Conservation (phyloP, 2,888 invertebrate species). For the Sesamia inferens region DNA sequence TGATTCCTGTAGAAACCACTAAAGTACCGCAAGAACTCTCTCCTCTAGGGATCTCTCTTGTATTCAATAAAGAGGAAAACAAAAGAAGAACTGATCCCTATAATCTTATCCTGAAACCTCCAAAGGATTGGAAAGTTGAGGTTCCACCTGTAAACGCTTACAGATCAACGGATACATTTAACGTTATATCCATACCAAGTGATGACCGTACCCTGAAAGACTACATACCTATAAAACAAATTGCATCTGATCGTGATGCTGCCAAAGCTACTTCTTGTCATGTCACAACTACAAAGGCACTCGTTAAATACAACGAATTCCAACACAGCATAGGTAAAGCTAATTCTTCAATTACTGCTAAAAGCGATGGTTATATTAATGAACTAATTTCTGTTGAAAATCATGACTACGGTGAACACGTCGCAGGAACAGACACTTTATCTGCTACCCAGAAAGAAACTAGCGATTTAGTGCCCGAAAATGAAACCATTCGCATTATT, state of each 20-base stretch:
- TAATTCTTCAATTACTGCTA: conserved; percentile 1
- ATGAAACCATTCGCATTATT: background rate
- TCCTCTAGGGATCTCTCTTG: conserved; percentile 66
- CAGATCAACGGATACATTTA: conserved; percentile 14
- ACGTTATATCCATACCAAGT: background rate
- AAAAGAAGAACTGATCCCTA: conserved; percentile 46
- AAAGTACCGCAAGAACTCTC: conserved; percentile 23
- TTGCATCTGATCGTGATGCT: background rate
- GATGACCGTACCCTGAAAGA: background rate
- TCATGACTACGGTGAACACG: background rate
- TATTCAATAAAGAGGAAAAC: conserved; percentile 70
- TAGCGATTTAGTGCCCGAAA: background rate
- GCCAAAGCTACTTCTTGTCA: conserved; percentile 10
- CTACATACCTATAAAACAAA: background rate
- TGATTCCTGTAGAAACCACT: conserved; percentile 43
- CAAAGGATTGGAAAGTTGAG: conserved; percentile 12
- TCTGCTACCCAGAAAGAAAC: background rate
- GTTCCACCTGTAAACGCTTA: background rate
- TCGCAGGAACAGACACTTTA: background rate
- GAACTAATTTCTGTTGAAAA: conserved; percentile 2
- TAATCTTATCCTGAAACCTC: conserved; percentile 30
- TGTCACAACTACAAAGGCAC: background rate
- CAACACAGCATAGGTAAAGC: background rate
- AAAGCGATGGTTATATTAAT: conserved; percentile 12
- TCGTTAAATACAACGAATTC: background rate